Evolutionary conservation across 2,888 invertebrate genomes (phyloP).

Genomic region (Acanthosepion esculentum): DNA sequence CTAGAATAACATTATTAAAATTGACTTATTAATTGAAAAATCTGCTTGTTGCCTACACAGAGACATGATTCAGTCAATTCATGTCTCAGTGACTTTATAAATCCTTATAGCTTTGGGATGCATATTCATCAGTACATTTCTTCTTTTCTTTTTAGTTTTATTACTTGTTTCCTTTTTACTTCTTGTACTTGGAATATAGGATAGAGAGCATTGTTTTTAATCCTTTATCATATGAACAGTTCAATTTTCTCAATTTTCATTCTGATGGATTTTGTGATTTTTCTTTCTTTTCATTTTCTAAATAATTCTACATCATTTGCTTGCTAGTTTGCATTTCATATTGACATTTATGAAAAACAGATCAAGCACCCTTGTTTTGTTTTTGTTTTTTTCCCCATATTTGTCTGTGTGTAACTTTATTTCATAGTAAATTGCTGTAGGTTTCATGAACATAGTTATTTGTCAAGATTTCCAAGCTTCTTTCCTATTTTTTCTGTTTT

Average conservation of each 20-base stretch:
- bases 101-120: not conserved
- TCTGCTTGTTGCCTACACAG: conserved; percentile 35
- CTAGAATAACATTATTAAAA: not conserved
- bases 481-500: not conserved
- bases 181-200: not conserved
- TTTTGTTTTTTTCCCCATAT: too few species aligned
- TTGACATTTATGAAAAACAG: not conserved
- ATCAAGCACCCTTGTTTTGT: not conserved
- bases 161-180: not conserved
- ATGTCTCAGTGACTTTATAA: not conserved
- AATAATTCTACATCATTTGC: not conserved
- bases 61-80: conserved; percentile 12
- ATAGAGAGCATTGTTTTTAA: not conserved
- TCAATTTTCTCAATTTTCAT: conserved; percentile 4
- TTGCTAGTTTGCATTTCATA: not conserved
- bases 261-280: not conserved
- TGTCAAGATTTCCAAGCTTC: not conserved
- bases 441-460: not conserved
- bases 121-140: not conserved
- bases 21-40: conserved; percentile 36
- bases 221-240: not conserved
- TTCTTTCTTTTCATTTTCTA: not conserved
- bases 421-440: not conserved
- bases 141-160: not conserved
- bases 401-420: not conserved